These are phyloP conservation scores for Numenius arquata DNA, from an alignment of 2,113 vertebrate species.

Conservation along the genomic window DNA sequence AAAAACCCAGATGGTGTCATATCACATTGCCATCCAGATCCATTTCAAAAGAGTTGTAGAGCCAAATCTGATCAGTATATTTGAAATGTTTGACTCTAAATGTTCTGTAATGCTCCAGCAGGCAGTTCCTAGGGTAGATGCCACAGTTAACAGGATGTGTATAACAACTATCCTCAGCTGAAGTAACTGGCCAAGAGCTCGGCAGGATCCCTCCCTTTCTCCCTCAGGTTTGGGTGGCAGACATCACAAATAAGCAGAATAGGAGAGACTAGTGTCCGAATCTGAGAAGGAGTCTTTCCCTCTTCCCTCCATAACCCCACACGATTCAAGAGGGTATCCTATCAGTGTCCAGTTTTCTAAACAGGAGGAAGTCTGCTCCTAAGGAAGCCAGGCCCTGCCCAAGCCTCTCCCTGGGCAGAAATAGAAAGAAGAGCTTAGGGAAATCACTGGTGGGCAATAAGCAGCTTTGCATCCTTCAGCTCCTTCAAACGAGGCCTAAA, in stretches of 20 bases:
- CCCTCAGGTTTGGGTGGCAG: neutral
- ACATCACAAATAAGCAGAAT: neutral
- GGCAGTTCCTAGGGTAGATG: neutral
- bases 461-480: neutral
- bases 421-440: neutral
- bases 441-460: neutral
- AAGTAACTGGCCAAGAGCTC: neutral
- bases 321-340: neutral
- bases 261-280: neutral
- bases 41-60: neutral
- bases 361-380: neutral
- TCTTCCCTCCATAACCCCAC: neutral
- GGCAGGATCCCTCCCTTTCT: neutral
- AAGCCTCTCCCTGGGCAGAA: neutral
- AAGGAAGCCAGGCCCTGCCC: neutral
- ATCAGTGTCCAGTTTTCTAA: neutral
- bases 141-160: neutral
- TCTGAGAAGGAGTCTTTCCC: neutral
- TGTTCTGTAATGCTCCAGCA: neutral
- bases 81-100: conserved; percentile 8
- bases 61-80: conserved; percentile 26
- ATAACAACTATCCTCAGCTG: neutral
- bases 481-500: neutral
- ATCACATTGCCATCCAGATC: conserved; percentile 7
- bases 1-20: conserved; percentile 34